Conservation (phyloP, 2,888 invertebrate genomes). For the Tipula lateralis region DNA sequence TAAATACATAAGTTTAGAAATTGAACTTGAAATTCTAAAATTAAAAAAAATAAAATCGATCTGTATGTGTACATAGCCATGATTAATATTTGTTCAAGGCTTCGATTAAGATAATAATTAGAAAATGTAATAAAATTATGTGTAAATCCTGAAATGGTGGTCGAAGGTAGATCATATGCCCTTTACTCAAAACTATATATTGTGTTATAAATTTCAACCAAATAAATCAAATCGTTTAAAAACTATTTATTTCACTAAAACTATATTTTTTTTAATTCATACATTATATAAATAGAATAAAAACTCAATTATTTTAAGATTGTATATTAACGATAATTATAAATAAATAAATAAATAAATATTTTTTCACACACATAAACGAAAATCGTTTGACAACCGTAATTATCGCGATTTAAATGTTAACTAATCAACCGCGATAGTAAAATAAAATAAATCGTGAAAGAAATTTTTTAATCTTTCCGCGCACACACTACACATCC, state of each 20-base stretch:
- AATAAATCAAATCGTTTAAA: background rate
- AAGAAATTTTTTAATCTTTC: background rate
- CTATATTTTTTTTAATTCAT: background rate
- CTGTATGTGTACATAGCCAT: background rate
- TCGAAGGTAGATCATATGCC: background rate
- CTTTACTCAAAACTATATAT: background rate
- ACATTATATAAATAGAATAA: background rate
- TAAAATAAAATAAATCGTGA: background rate
- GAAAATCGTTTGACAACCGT: background rate
- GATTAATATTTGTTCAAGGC: background rate
- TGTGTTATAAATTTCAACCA: conserved; percentile 4
- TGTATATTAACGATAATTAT: background rate
- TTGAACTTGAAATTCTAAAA: conserved; percentile 12
- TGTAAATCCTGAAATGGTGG: background rate
- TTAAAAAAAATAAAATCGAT: background rate
- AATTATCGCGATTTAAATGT: conserved; percentile 24
- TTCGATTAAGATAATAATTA: background rate
- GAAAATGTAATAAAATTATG: background rate
- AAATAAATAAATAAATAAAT: background rate
- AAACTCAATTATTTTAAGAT: background rate
- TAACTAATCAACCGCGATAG: conserved; percentile 19
- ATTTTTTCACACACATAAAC: background rate
- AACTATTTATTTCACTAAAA: background rate
- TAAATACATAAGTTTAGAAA: background rate
- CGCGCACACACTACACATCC: background rate